phyloP scores from a whole-genome alignment of 2,113 vertebrate species.

The Tachysurus fulvidraco region DNA sequence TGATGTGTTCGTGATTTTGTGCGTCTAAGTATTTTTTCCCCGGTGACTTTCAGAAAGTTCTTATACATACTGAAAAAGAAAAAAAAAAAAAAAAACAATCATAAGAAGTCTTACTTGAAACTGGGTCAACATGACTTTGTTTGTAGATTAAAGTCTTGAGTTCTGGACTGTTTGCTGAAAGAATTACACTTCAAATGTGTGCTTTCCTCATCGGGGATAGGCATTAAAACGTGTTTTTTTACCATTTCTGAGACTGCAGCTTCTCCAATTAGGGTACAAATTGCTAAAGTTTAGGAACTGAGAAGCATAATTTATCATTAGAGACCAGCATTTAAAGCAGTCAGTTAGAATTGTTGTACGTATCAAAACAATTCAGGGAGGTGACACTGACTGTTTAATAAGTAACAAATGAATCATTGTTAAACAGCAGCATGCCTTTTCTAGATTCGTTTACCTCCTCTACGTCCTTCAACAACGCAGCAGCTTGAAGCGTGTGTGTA shows the following conservation, averaged over 20 bases:
- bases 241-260: not conserved
- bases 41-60: not conserved
- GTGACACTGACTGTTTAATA: not conserved
- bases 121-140: not conserved
- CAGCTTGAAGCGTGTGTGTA: not conserved
- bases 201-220: not conserved
- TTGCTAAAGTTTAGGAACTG: not conserved
- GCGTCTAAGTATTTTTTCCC: not conserved
- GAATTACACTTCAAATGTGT: not conserved
- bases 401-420: not conserved
- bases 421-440: not conserved
- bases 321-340: not conserved
- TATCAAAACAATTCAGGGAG: not conserved
- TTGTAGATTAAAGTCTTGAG: not conserved
- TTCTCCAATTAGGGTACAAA: not conserved
- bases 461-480: not conserved
- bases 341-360: not conserved
- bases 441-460: not conserved
- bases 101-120: not conserved
- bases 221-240: not conserved
- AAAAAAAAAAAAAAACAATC: not conserved
- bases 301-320: conserved; percentile 15
- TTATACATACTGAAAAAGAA: not conserved
- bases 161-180: not conserved
- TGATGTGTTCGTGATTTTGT: not conserved